Evolutionary conservation across 2,888 invertebrate species (phyloP).

Genomic region (Lasioglossum marginatum): DNA sequence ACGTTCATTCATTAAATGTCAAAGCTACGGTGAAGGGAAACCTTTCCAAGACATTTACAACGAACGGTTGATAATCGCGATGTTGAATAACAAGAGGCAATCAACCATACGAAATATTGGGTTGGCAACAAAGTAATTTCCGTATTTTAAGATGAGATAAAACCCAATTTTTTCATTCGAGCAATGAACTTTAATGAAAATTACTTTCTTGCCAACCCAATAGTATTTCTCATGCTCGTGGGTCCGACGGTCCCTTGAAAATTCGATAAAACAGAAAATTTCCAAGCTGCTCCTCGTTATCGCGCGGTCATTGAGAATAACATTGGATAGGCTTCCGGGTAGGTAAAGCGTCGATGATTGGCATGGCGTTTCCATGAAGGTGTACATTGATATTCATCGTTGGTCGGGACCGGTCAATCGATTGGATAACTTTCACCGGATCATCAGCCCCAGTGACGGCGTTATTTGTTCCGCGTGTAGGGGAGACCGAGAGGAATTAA

Average conservation of each 20-base stretch:
- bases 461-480: not conserved
- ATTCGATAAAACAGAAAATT: not conserved
- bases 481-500: constrained; percentile 7
- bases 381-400: not conserved
- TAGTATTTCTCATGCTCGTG: too few species aligned
- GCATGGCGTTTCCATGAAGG: not conserved
- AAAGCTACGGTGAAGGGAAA: not conserved
- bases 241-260: too few species aligned
- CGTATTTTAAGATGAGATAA: too few species aligned
- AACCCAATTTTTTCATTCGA: too few species aligned
- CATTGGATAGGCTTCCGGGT: not conserved
- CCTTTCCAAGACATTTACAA: not conserved
- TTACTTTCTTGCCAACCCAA: too few species aligned
- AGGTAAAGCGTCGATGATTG: not conserved
- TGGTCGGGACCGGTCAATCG: not conserved
- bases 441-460: not conserved
- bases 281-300: not conserved
- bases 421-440: constrained; percentile 1
- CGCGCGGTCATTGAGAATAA: not conserved
- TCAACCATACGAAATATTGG: not conserved
- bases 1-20: not conserved
- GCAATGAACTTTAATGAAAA: too few species aligned
- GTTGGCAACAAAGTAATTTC: too few species aligned
- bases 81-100: not conserved
- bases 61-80: not conserved